Conservation (phyloP, 2,797 vertebrate genomes). For the Hypotaenidia okinawae region DNA sequence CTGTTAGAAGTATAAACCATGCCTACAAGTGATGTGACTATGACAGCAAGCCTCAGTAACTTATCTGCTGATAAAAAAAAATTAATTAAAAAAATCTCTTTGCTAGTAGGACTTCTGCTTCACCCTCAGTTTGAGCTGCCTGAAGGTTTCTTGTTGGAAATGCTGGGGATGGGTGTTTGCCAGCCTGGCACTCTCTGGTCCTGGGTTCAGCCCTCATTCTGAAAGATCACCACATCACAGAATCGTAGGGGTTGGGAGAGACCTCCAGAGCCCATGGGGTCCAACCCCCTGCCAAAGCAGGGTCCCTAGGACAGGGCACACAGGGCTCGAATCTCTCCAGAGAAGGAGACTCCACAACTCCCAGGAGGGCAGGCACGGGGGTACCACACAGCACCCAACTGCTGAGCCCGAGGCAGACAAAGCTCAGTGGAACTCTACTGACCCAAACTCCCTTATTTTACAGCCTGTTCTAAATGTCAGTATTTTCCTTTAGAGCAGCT, state of each 20-base stretch:
- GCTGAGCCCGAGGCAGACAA: background rate
- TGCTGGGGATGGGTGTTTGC: background rate
- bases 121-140: background rate
- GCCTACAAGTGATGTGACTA: rapidly evolving
- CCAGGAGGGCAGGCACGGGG: background rate
- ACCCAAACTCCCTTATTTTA: background rate
- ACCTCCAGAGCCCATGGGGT: too few species aligned
- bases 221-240: background rate
- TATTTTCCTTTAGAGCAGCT: background rate
- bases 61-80: background rate
- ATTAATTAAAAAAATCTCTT: background rate
- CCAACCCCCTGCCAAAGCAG: too few species aligned
- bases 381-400: background rate
- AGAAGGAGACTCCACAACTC: too few species aligned
- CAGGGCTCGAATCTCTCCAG: too few species aligned
- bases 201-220: background rate
- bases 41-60: background rate
- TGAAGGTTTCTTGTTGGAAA: background rate
- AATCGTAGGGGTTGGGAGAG: too few species aligned
- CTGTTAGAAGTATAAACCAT: background rate
- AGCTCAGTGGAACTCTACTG: background rate
- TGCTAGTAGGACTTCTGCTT: background rate
- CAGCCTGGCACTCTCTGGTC: background rate
- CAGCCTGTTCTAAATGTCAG: background rate
- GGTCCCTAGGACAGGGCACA: too few species aligned